phyloP scores from a whole-genome alignment of 2,113 vertebrate species.

The Lethenteron reissneri region DNA sequence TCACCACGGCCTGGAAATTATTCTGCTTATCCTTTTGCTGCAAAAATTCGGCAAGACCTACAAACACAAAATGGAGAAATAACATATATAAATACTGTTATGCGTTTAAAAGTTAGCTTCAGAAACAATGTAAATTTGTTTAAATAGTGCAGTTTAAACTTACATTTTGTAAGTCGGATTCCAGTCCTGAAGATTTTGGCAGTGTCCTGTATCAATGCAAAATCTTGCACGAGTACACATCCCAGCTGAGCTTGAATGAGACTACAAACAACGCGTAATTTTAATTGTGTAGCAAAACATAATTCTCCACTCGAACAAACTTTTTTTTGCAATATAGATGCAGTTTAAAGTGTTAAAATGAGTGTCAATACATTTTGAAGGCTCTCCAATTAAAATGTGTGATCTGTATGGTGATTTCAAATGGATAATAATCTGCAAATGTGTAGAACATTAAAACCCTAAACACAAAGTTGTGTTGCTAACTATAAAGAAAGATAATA shows the following conservation, averaged over 20 bases:
- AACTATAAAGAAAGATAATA: too few species aligned
- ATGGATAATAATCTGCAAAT: too few species aligned
- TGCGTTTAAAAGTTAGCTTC: constrained; percentile 10
- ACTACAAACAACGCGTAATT: constrained; percentile 21
- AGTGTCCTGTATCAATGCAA: constrained; percentile 72
- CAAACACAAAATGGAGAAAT: constrained; percentile 13
- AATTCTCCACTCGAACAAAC: not conserved
- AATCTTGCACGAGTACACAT: constrained; percentile 72
- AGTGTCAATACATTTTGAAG: too few species aligned
- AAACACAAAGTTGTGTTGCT: too few species aligned
- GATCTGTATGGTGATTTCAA: too few species aligned
- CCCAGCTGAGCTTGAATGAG: constrained; percentile 87
- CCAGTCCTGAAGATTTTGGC: constrained; percentile 75
- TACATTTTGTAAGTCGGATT: constrained; percentile 72
- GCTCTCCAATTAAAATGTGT: too few species aligned
- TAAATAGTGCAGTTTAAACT: constrained; percentile 13
- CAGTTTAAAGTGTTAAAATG: constrained; percentile 9
- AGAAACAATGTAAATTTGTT: not conserved
- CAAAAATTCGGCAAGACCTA: constrained; percentile 70
- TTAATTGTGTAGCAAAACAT: too few species aligned
- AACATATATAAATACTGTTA: constrained; percentile 12
- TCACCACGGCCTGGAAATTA: too few species aligned
- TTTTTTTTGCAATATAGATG: not conserved
- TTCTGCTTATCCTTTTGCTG: constrained; percentile 30
- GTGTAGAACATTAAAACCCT: too few species aligned